Evolutionary conservation across 2,888 invertebrate genomes (phyloP).

Genomic region (Endotricha flammealis): DNA sequence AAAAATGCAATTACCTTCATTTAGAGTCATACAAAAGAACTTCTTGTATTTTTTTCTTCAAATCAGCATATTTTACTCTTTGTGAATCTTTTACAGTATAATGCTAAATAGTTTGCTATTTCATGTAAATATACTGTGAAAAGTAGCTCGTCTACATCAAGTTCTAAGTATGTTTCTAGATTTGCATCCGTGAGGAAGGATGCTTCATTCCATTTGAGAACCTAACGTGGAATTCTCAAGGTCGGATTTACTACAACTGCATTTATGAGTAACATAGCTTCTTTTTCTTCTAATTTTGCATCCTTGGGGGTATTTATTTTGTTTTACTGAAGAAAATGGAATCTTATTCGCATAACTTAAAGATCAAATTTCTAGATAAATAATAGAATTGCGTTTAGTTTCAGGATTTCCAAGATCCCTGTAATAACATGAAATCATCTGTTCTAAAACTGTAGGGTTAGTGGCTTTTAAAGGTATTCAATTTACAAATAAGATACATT

Average conservation of each 20-base stretch:
- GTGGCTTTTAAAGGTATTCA: background rate
- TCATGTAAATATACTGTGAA: no score
- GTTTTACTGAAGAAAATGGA: background rate
- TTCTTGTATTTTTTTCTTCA: no score
- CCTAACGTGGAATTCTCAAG: slow-evolving; percentile 4
- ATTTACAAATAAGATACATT: background rate
- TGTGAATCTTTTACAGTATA: no score
- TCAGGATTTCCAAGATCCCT: background rate
- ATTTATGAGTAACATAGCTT: slow-evolving; percentile 1
- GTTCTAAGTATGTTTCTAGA: slow-evolving; percentile 6
- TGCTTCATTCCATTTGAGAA: slow-evolving; percentile 4
- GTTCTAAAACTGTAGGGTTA: background rate
- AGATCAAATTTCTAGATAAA: background rate
- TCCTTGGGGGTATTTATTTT: slow-evolving; percentile 10
- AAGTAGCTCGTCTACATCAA: background rate
- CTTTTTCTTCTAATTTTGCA: slow-evolving; percentile 6
- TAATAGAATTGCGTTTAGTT: background rate
- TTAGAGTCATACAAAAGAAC: no score
- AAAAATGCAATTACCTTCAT: no score
- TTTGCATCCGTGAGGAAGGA: slow-evolving; percentile 5
- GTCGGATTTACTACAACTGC: background rate
- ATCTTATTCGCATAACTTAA: background rate
- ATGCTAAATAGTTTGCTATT: no score
- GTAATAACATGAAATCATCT: background rate
- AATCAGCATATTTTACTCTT: no score